Evolutionary conservation across 2,113 vertebrate species (phyloP).

Genomic region (Cervus canadensis): DNA sequence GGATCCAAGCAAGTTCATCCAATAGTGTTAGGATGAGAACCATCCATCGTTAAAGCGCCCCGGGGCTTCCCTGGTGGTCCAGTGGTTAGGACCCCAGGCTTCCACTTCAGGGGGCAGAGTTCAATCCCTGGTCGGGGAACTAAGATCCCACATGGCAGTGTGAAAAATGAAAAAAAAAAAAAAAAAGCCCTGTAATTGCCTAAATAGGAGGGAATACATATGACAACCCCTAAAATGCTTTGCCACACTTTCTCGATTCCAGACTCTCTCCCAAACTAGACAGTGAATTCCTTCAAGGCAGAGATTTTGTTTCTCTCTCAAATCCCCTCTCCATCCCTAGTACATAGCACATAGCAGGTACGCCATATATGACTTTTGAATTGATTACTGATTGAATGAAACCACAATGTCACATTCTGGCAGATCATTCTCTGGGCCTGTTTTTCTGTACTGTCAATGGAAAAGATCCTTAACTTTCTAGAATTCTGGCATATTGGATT

Average conservation of each 20-base stretch:
- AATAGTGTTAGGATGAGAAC: neutral
- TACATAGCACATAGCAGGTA: neutral
- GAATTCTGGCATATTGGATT: neutral
- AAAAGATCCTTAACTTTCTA: neutral
- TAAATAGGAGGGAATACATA: neutral
- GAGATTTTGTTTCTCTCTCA: neutral
- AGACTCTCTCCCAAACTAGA: neutral
- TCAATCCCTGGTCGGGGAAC: neutral
- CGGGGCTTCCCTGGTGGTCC: neutral
- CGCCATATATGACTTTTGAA: neutral
- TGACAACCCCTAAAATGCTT: neutral
- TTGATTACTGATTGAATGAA: neutral
- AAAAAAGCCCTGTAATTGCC: neutral
- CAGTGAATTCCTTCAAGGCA: neutral
- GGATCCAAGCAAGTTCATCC: neutral
- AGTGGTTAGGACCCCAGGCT: neutral
- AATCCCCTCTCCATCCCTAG: neutral
- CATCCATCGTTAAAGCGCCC: fast-evolving
- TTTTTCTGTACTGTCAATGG: neutral
- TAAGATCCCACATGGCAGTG: neutral
- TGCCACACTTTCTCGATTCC: neutral
- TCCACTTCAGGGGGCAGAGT: neutral
- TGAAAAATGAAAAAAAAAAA: neutral
- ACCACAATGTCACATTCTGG: neutral
- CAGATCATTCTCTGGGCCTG: neutral